These are phyloP conservation scores for Pherbina coryleti DNA, from an alignment of 2,888 invertebrate species.

Conservation along the genomic window DNA sequence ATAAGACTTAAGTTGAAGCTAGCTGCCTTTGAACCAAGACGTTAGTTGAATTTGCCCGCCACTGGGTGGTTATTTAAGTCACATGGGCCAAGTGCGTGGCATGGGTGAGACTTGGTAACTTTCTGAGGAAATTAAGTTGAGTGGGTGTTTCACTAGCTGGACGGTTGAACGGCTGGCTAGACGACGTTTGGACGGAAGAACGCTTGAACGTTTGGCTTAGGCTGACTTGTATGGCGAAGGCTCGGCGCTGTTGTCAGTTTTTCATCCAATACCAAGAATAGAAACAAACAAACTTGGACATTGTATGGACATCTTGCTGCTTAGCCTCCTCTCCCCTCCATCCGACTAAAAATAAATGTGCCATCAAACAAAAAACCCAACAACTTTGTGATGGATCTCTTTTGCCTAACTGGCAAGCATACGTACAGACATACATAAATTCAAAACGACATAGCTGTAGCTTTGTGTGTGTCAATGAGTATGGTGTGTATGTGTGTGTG, in stretches of 20 bases:
- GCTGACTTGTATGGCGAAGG: background rate
- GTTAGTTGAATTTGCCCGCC: background rate
- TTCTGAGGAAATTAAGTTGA: slow-evolving; percentile 24
- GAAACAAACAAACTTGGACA: slow-evolving; percentile 36
- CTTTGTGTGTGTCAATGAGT: background rate
- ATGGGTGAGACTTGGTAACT: slow-evolving; percentile 23
- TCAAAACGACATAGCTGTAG: background rate
- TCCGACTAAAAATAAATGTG: background rate
- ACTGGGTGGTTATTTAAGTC: slow-evolving; percentile 10
- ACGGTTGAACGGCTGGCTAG: background rate
- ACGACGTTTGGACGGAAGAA: background rate
- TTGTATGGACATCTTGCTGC: slow-evolving; percentile 24
- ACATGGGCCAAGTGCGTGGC: background rate
- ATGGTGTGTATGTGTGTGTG: background rate
- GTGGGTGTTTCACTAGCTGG: background rate
- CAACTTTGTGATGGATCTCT: slow-evolving; percentile 45
- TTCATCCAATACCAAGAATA: slow-evolving; percentile 14
- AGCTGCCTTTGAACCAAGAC: background rate
- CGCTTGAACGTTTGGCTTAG: background rate
- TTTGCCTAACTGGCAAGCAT: slow-evolving; percentile 37
- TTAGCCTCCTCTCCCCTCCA: background rate
- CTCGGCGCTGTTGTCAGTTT: slow-evolving; percentile 1
- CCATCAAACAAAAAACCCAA: slow-evolving; percentile 30
- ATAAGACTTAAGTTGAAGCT: background rate
- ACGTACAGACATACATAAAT: background rate